phyloP scores from a whole-genome alignment of 2,888 invertebrate genomes.

The Biston stratarius region DNA sequence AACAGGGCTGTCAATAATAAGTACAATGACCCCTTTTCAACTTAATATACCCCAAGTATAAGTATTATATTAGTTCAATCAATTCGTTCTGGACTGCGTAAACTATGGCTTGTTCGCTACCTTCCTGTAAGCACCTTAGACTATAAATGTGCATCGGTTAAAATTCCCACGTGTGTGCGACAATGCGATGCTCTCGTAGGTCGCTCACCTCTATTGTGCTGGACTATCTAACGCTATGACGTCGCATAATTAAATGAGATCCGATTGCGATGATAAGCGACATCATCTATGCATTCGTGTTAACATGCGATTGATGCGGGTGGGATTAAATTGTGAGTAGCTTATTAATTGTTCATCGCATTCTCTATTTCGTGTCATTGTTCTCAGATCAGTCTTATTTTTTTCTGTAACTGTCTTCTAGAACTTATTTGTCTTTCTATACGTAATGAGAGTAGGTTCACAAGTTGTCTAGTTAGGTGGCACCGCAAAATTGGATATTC shows the following conservation, averaged over 20 bases:
- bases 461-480: too few species aligned
- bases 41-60: too few species aligned
- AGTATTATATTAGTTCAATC: too few species aligned
- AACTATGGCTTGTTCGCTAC: not conserved
- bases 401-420: not conserved
- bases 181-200: constrained; percentile 73
- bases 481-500: too few species aligned
- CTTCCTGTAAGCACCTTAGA: constrained; percentile 3
- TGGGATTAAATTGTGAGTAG: constrained; percentile 41
- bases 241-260: constrained; percentile 73
- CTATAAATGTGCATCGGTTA: constrained; percentile 42
- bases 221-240: constrained; percentile 69
- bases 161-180: constrained; percentile 73
- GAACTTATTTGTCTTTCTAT: not conserved
- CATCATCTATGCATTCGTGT: constrained; percentile 48
- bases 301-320: constrained; percentile 44
- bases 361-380: constrained; percentile 40
- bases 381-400: constrained; percentile 25
- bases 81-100: not conserved
- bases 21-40: too few species aligned
- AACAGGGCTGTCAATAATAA: too few species aligned
- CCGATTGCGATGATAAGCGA: constrained; percentile 55
- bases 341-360: constrained; percentile 42
- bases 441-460: not conserved
- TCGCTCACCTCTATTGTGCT: constrained; percentile 76